These are phyloP conservation scores for Trachymyrmex cornetzi DNA, from an alignment of 1,140 invertebrate species.

Conservation along the genomic window DNA sequence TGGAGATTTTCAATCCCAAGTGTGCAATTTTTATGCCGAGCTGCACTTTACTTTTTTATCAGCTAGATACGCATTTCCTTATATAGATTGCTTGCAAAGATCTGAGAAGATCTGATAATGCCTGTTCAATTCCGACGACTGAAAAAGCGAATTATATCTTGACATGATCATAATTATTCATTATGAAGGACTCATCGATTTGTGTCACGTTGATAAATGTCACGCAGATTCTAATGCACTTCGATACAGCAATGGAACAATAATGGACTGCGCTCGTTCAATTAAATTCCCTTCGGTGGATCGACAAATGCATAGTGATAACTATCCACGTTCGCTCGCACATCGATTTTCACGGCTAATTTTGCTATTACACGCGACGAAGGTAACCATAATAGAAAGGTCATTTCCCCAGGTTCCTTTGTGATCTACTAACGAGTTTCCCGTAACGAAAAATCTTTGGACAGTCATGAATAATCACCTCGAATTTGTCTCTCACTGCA, in stretches of 20 bases:
- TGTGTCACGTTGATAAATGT: background rate
- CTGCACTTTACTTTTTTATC: background rate
- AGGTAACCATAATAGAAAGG: background rate
- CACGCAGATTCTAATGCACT: background rate
- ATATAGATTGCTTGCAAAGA: background rate
- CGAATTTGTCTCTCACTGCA: conserved; percentile 3
- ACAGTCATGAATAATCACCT: background rate
- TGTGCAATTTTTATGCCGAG: background rate
- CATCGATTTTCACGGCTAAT: conserved; percentile 20
- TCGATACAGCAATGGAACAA: background rate
- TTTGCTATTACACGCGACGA: conserved; percentile 18
- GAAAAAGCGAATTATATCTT: conserved; percentile 8
- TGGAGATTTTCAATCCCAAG: background rate
- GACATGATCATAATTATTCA: conserved; percentile 10
- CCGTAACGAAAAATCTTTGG: background rate
- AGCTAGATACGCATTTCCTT: background rate
- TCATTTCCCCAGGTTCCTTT: background rate
- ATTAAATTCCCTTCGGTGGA: background rate
- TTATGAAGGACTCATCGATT: conserved; percentile 8
- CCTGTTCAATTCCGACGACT: background rate
- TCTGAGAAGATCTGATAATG: background rate
- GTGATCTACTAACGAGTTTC: background rate
- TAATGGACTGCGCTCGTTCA: conserved; percentile 6
- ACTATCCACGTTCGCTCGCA: background rate
- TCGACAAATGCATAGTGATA: conserved; percentile 19